Evolutionary conservation across 1,140 invertebrate genomes (phyloP), one percentile per base, ranked within the genome.

Genomic region (Rhizoglyphus robini): DNA sequence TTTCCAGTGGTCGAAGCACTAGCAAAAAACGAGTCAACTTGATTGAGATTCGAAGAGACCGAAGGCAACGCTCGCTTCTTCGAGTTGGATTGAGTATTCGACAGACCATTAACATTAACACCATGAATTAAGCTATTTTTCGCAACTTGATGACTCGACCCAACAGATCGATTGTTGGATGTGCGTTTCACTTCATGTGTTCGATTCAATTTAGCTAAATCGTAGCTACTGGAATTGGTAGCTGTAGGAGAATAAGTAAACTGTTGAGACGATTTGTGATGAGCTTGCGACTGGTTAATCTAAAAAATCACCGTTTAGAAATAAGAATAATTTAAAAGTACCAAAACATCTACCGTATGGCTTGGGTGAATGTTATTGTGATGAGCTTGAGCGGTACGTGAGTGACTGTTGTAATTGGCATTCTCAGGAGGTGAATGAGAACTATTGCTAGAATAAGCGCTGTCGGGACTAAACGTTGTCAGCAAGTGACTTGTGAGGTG

Each of bases 381-480:
- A 41, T 11, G 18, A 41, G 36, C 36, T 41, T 41, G 36, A 41
- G 36, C 18, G 36, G 8, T 8, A 18, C 36, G 36, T 41, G n/a
- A n/a, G n/a, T 41, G 36, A 41, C 18, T 41, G 18, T 18, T 18
- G 18, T 11, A 41, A 18, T 41, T 41, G 36, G 8, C 18, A 41
- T 41, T 41, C 36, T 41, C 36, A 8, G 36, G 36, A 11, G 36
- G 36, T 41, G 36, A 41, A 41, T 41, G 36, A 8, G 58, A 60
- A 46, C 58, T 60, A 46, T 15, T 29, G 27, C 58, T 60, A 11
- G 58, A 60, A 46, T 60, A 60, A n/a, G 58, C 58, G 27, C 58
- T 60, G 27, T 60, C 58, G 13, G 58, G 58, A n/a, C 15, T 29
- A 27, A 60, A 60, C 13, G 15, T 60, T 34, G 58, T 38, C 58